These are phyloP conservation scores for Rotaria socialis DNA, from an alignment of 2,888 invertebrate genomes.

Conservation along the genomic window DNA sequence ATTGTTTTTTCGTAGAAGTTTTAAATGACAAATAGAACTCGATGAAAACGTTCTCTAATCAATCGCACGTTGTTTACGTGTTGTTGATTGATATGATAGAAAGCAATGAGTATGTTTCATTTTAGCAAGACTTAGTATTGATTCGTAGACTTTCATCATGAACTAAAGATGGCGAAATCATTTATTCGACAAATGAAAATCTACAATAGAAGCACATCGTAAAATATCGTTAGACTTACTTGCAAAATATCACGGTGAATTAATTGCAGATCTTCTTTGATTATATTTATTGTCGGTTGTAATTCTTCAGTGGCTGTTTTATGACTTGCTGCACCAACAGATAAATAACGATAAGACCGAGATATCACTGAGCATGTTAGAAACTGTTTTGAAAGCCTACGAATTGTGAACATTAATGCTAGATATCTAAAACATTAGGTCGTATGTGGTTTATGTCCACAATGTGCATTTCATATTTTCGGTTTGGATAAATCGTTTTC, in stretches of 20 bases:
- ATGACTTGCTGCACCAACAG: background rate
- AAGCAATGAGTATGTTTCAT: too few relatives aligned
- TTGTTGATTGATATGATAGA: too few relatives aligned
- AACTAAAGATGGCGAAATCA: background rate
- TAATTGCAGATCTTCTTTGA: constrained; percentile 6
- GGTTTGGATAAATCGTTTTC: too few relatives aligned
- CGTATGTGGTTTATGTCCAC: background rate
- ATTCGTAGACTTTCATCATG: constrained; percentile 53
- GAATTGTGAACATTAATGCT: background rate
- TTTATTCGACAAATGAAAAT: background rate
- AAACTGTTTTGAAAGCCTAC: background rate
- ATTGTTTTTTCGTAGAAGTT: too few relatives aligned
- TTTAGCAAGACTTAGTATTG: constrained; percentile 89
- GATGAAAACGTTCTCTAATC: too few relatives aligned
- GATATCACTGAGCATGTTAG: background rate
- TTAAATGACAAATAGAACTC: too few relatives aligned
- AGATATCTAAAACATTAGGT: background rate
- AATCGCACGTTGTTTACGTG: too few relatives aligned
- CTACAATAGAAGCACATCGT: background rate
- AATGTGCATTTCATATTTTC: background rate
- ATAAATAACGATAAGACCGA: background rate
- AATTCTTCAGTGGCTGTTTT: background rate
- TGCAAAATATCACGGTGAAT: constrained; percentile 11
- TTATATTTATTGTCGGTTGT: background rate
- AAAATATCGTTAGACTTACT: background rate